Evolutionary conservation across 2,888 invertebrate genomes (phyloP), one percentile per base, ranked within the genome.

Genomic region (Schizotus pectinicornis): DNA sequence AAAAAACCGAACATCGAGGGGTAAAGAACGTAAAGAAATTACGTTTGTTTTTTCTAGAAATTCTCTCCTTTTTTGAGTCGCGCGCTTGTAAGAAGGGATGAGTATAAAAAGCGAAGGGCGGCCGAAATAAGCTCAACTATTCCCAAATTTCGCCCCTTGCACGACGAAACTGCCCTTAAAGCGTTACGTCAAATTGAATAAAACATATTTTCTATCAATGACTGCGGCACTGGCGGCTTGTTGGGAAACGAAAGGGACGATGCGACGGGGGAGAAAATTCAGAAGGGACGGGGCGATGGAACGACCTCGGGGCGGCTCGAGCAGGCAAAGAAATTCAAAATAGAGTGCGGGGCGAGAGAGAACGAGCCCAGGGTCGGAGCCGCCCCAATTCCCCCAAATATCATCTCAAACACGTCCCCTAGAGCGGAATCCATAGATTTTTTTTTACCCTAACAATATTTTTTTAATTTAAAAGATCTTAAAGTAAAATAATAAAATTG

Each of bases 341-440:
- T 66, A 63, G 69, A 64, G 69, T 70, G 65, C 50, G 67, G 73
- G 70, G 69, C 67, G 70, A 70, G 75, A 69, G 72, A 74, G 73
- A 73, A 72, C 60, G 39, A 36, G 13, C 12, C 2, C 9, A 31
- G 43, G 6, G 30, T 2, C 22, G 43, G 12, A 7, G 9, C 5
- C 22, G 22, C 22, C 22, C 22, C 22, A 2, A 5, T 3, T 22
- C 22, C 22, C 5, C 22, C 2, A 5, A 22, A 22, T 22, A n/a
- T 22, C 5, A 22, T 22, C 22, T 22, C 2, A 22, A 22, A 22
- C 5, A n/a, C n/a, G n/a, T n/a, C n/a, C n/a, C n/a, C n/a, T n/a
- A n/a, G n/a, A n/a, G n/a, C n/a, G n/a, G n/a, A n/a, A n/a, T n/a
- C n/a, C n/a, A n/a, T n/a, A n/a, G n/a, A n/a, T n/a, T n/a, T n/a